Percentiles rank a stretch among this genome's conserved stretches.
These are phyloP conservation scores for Malurus elegans DNA, from an alignment of 2,113 vertebrate genomes.

Conservation along the genomic window DNA sequence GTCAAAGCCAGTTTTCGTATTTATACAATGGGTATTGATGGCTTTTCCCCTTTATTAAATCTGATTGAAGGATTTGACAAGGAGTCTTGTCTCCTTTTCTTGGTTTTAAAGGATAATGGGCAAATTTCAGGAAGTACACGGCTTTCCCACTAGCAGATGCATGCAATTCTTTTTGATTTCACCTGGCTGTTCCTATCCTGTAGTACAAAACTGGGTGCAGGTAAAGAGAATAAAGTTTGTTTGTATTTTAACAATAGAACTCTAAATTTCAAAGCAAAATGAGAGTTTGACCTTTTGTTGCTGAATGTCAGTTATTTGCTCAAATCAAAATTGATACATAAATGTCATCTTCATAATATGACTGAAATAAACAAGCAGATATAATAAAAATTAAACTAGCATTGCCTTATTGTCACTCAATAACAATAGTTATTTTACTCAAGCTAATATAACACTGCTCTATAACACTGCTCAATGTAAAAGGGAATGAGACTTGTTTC, in stretches of 20 bases:
- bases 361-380: constrained; percentile 1
- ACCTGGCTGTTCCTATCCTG: not conserved
- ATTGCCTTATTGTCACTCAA: not conserved
- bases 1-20: not conserved
- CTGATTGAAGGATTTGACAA: not conserved
- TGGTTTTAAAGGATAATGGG: not conserved
- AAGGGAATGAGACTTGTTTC: not conserved
- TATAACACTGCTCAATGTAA: not conserved
- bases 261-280: not conserved
- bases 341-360: not conserved
- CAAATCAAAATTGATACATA: not conserved
- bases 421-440: not conserved
- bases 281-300: not conserved
- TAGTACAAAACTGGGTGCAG: not conserved
- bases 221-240: not conserved
- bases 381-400: not conserved
- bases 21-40: not conserved
- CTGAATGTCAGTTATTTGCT: constrained; percentile 25
- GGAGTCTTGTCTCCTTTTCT: not conserved
- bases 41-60: not conserved
- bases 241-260: not conserved
- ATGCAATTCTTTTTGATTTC: not conserved
- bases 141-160: not conserved
- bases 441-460: not conserved
- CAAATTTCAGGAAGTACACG: not conserved